phyloP scores from a whole-genome alignment of 30 jellyfish, hydroid and myxozoan genomes.

The Morbakka virulenta region DNA sequence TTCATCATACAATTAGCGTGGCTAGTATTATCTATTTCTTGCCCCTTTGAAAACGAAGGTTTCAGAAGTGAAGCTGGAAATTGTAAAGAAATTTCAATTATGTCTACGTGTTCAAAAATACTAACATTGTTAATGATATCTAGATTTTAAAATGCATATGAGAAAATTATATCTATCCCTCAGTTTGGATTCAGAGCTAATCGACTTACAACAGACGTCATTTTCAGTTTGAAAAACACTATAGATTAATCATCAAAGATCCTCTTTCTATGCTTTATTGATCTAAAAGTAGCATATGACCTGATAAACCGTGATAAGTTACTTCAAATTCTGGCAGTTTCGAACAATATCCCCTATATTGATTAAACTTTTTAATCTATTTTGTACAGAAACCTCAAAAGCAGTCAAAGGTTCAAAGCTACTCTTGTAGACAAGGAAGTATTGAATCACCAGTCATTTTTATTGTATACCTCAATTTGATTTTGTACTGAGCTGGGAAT shows the following conservation, averaged over 20 bases:
- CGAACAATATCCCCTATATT: no score
- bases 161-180: neutral
- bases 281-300: slow-evolving; percentile 1
- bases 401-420: no score
- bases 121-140: neutral
- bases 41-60: no score
- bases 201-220: neutral
- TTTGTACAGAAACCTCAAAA: no score
- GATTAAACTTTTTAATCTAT: no score
- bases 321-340: neutral
- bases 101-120: neutral
- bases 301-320: neutral
- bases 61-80: neutral
- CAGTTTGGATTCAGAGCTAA: neutral
- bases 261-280: neutral
- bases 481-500: neutral
- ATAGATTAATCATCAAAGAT: neutral
- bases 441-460: slow-evolving; percentile 1
- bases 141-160: neutral
- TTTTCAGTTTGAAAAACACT: neutral
- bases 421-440: neutral
- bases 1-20: no score
- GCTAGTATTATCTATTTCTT: no score
- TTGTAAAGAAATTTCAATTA: neutral
- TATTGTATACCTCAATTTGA: neutral